Evolutionary conservation across 2,797 vertebrate species (phyloP).

Genomic region (Sebastes diaconus): DNA sequence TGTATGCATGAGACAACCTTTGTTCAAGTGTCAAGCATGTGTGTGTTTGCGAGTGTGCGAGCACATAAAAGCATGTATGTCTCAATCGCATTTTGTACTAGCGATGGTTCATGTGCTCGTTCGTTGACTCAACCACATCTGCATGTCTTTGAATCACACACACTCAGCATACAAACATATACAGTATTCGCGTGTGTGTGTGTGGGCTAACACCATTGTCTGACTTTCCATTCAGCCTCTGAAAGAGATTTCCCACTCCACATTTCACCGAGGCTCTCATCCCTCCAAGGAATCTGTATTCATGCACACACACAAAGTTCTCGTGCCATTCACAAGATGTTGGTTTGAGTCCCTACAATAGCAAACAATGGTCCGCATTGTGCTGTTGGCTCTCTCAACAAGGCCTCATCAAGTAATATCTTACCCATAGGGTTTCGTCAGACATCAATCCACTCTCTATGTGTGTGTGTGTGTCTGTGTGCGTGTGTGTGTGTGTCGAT

Average conservation of each 20-base stretch:
- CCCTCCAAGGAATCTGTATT: slow-evolving; percentile 43
- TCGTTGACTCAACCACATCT: slow-evolving; percentile 9
- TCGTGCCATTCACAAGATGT: slow-evolving; percentile 36
- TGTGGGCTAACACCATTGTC: slow-evolving; percentile 41
- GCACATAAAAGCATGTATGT: neutral
- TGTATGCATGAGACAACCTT: slow-evolving; percentile 46
- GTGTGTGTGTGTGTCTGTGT: slow-evolving; percentile 13
- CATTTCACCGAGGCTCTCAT: slow-evolving; percentile 48
- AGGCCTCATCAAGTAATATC: slow-evolving; percentile 62
- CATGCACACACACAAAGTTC: slow-evolving; percentile 22
- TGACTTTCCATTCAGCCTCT: slow-evolving; percentile 46
- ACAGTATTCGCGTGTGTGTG: neutral
- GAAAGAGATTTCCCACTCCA: slow-evolving; percentile 49
- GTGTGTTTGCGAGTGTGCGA: neutral
- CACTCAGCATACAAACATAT: neutral
- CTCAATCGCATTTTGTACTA: slow-evolving; percentile 3
- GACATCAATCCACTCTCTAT: slow-evolving; percentile 42
- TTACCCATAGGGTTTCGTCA: slow-evolving; percentile 59
- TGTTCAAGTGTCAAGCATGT: slow-evolving; percentile 28
- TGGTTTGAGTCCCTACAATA: slow-evolving; percentile 36
- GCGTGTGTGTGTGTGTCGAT: slow-evolving; percentile 18
- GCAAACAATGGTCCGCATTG: slow-evolving; percentile 49
- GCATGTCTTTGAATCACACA: slow-evolving; percentile 11
- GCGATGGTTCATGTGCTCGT: neutral
- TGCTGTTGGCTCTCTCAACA: slow-evolving; percentile 36